These are phyloP conservation scores for Dysmachus trigonus DNA, from an alignment of 2,888 invertebrate genomes.

Conservation along the genomic window DNA sequence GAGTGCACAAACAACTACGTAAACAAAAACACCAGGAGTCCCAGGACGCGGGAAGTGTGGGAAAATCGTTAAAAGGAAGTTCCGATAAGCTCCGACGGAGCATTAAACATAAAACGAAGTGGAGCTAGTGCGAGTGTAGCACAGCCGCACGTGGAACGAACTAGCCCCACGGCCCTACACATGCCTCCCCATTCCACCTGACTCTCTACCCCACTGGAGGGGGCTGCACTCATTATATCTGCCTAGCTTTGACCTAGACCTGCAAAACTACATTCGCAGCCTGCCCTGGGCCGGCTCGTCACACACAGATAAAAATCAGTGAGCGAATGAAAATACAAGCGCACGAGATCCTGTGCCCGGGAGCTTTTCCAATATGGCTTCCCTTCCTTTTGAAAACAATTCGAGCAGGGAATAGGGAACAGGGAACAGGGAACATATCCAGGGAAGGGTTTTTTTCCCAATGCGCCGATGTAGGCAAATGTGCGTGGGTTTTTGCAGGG, in stretches of 20 bases:
- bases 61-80: conserved; percentile 29
- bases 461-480: conserved; percentile 15
- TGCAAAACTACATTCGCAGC: conserved; percentile 36
- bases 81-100: conserved; percentile 2
- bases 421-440: too few species aligned
- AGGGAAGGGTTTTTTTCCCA: not conserved
- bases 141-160: not conserved
- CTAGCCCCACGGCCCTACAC: not conserved
- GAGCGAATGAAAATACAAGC: not conserved
- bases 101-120: conserved; percentile 10
- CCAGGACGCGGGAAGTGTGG: not conserved
- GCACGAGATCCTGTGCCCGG: not conserved
- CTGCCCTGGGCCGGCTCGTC: not conserved
- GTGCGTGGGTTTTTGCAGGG: conserved; percentile 10
- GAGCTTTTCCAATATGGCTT: conserved; percentile 32
- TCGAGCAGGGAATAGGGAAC: not conserved
- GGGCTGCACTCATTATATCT: conserved; percentile 12
- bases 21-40: conserved; percentile 23
- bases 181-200: too few species aligned
- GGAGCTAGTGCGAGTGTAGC: not conserved
- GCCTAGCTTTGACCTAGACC: conserved; percentile 40
- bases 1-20: not conserved
- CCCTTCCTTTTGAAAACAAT: not conserved
- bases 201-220: too few species aligned
- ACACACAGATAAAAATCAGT: not conserved